Percentiles rank a stretch among this genome's conserved stretches.
Conservation (phyloP, 2,888 invertebrate species). For the Zonitis immaculata region DNA sequence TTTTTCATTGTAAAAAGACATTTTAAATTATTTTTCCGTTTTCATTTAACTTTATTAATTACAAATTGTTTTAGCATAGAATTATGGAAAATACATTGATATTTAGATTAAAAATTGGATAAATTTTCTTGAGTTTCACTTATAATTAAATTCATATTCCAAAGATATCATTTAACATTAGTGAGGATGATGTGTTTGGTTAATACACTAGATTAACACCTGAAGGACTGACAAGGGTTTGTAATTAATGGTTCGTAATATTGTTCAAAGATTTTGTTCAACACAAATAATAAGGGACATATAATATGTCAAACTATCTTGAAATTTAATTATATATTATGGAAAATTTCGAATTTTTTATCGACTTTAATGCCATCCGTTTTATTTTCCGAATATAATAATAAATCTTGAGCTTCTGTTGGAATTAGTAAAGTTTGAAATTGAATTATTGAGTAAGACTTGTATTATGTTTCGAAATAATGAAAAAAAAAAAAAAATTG, state of each 20-base stretch:
- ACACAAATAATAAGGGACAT: conserved; percentile 32
- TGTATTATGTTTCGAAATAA: neutral
- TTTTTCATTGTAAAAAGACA: conserved; percentile 14
- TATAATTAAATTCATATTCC: neutral
- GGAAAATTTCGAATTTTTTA: neutral
- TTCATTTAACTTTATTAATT: no score
- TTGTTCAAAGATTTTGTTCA: conserved; percentile 31
- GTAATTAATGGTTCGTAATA: conserved; percentile 42
- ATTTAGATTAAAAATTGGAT: neutral
- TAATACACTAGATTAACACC: conserved; percentile 40
- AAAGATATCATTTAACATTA: neutral
- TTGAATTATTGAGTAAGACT: neutral
- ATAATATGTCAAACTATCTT: neutral
- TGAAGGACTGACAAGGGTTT: conserved; percentile 38
- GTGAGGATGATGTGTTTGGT: conserved; percentile 9
- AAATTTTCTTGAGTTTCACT: neutral
- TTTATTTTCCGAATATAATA: neutral
- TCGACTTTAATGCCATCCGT: neutral
- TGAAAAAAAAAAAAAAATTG: neutral
- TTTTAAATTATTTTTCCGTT: no score
- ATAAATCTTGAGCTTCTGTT: neutral
- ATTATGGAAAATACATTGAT: no score
- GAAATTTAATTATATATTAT: neutral
- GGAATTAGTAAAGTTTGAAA: neutral
- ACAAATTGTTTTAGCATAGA: no score